Percentiles rank a stretch among this genome's conserved stretches.
phyloP scores from a whole-genome alignment of 2,113 vertebrate species.

The Romanogobio albipinnatus region DNA sequence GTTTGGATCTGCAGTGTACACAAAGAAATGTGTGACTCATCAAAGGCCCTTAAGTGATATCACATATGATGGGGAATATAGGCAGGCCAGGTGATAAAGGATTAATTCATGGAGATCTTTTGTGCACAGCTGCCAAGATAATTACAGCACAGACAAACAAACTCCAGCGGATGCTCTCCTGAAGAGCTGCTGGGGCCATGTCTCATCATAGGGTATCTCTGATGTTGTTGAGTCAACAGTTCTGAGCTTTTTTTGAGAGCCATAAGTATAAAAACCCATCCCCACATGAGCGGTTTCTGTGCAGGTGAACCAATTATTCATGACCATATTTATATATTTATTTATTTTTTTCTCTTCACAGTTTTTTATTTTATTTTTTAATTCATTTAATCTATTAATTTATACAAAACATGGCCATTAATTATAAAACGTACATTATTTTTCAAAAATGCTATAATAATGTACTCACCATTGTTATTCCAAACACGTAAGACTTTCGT shows the following conservation, averaged over 20 bases:
- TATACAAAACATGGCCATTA: neutral
- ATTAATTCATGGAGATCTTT: constrained; percentile 37
- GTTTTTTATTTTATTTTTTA: no score
- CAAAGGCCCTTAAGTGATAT: constrained; percentile 54
- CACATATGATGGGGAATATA: constrained; percentile 35
- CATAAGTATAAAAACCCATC: neutral
- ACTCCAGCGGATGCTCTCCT: constrained; percentile 45
- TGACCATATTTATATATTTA: no score
- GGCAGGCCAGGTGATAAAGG: constrained; percentile 47
- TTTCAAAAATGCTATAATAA: no score
- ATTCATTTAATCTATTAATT: constrained; percentile 18
- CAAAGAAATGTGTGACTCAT: constrained; percentile 47
- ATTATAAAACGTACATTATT: neutral
- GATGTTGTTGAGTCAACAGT: constrained; percentile 35
- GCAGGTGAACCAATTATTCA: neutral
- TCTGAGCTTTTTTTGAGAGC: neutral
- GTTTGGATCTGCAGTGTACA: constrained; percentile 57
- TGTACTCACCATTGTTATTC: no score
- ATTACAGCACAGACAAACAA: constrained; percentile 45
- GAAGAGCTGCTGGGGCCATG: constrained; percentile 6
- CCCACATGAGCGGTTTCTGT: neutral
- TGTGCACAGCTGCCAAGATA: constrained; percentile 47
- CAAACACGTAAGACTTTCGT: no score
- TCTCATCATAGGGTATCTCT: constrained; percentile 37
- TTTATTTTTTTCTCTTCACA: no score